Conservation (phyloP, 2,113 vertebrate species). For the Anser cygnoides region DNA sequence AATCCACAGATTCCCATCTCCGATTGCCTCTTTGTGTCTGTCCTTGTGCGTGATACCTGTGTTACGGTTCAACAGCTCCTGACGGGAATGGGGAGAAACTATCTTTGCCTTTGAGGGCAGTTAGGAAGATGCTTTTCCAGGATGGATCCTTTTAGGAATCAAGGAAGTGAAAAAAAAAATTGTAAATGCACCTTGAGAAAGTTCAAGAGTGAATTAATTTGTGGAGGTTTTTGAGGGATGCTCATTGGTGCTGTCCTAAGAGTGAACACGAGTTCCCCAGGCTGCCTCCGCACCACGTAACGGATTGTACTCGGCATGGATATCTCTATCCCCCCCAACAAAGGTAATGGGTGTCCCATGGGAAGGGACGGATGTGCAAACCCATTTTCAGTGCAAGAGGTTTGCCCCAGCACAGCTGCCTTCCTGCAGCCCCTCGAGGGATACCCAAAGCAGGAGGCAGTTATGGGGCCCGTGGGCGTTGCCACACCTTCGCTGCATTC, state of each 20-base stretch:
- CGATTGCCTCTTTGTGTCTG: slow-evolving; percentile 40
- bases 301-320: fast-evolving
- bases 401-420: background rate
- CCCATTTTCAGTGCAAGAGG: fast-evolving
- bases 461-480: background rate
- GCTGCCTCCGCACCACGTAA: background rate
- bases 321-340: background rate
- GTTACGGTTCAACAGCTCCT: slow-evolving; percentile 18
- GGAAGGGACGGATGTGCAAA: fast-evolving
- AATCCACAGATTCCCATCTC: slow-evolving; percentile 56
- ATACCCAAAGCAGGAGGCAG: background rate
- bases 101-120: background rate
- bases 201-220: background rate
- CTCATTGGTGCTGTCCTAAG: fast-evolving
- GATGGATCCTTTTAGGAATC: background rate
- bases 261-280: fast-evolving
- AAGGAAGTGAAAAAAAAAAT: background rate
- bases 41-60: background rate
- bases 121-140: background rate
- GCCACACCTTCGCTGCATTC: background rate
- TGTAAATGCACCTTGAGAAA: background rate
- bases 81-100: background rate
- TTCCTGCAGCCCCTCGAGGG: background rate
- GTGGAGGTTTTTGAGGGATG: background rate
- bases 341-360: background rate